Evolutionary conservation across 1,140 invertebrate species (phyloP), one percentile per base, ranked within the genome.

Genomic region (Bursaphelenchus mucronatus): DNA sequence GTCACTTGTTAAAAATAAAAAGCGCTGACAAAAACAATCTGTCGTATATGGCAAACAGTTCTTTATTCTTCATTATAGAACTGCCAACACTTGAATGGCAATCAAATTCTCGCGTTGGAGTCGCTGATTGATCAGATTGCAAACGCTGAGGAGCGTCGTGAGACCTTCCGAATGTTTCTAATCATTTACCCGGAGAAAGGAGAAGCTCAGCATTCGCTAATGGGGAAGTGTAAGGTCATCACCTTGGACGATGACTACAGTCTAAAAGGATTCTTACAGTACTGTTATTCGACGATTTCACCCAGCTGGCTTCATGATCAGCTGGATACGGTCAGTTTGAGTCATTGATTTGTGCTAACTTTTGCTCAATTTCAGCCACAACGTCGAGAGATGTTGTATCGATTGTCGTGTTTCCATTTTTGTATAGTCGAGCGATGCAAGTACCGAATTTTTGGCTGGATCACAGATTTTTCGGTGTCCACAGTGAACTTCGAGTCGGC

Each of bases 331-430:
- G 65, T 67, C 9, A 55, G 67, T 69, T 17, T 10, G 9, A 3
- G 41, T 4, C 13, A 13, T 63, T n/a, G 11, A 4, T 8, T 67
- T 15, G 13, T 46, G 3, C 2, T n/a, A 64, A 64, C 1, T 3
- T 3, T n/a, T 67, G 21, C 59, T 19, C 8, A 9, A 64, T 46
- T 70, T 68, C 43, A 68, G 66, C 8, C 30, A 2, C 39, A 10
- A n/a, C 47, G 47, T n/a, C 13, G 67, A 19, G 64, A 69, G 43
- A 15, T 57, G 13, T 61, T 69, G 15, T 69, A 64, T 45, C 65
- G 54, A 41, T 69, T 69, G n/a, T 69, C 69, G 19, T 69, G 67
- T 54, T 69, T 69, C 40, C 67, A 69, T 55, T 69, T 73, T 40
- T 19, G 10, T 11, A 30, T 69, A 3, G 39, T 72, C 7, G 71